Percentiles rank a stretch among this genome's conserved stretches.
Evolutionary conservation across 2,888 invertebrate species (phyloP).

Genomic region (Nudaria mundana): DNA sequence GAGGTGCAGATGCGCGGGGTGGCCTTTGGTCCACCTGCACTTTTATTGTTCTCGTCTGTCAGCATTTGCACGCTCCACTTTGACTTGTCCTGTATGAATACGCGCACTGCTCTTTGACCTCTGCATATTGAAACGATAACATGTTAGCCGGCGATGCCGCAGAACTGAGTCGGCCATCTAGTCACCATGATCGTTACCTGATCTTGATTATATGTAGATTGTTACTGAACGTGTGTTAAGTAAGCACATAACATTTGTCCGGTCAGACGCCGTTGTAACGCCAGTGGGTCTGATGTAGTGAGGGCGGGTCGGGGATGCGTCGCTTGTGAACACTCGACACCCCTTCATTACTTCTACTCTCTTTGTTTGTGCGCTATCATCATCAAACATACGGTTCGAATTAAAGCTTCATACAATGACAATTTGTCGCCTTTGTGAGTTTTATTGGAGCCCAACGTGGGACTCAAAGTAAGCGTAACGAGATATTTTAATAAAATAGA

Average conservation of each 20-base stretch:
- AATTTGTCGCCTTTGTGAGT: slow-evolving; percentile 50
- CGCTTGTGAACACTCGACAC: slow-evolving; percentile 64
- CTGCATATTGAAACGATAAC: slow-evolving; percentile 46
- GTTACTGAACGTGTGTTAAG: slow-evolving; percentile 20
- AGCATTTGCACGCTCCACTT: slow-evolving; percentile 78
- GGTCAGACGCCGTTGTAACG: slow-evolving; percentile 19
- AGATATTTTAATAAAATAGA: neutral
- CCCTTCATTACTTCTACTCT: slow-evolving; percentile 74
- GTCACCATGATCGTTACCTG: slow-evolving; percentile 9
- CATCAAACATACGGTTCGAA: slow-evolving; percentile 66
- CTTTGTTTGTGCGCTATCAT: slow-evolving; percentile 64
- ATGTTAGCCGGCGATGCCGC: slow-evolving; percentile 27
- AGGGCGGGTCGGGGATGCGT: slow-evolving; percentile 30
- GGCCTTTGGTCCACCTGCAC: slow-evolving; percentile 75
- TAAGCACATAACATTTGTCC: slow-evolving; percentile 21
- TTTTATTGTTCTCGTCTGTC: slow-evolving; percentile 73
- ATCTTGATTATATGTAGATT: slow-evolving; percentile 14
- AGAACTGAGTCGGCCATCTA: slow-evolving; percentile 1
- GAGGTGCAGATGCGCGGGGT: slow-evolving; percentile 54
- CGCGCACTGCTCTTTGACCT: slow-evolving; percentile 54
- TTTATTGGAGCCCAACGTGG: slow-evolving; percentile 58
- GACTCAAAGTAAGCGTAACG: slow-evolving; percentile 27
- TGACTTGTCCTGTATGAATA: slow-evolving; percentile 71
- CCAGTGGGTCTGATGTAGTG: slow-evolving; percentile 27
- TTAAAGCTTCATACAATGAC: slow-evolving; percentile 64